Evolutionary conservation across 2,797 vertebrate genomes (phyloP).

Genomic region (Glossophaga mutica): DNA sequence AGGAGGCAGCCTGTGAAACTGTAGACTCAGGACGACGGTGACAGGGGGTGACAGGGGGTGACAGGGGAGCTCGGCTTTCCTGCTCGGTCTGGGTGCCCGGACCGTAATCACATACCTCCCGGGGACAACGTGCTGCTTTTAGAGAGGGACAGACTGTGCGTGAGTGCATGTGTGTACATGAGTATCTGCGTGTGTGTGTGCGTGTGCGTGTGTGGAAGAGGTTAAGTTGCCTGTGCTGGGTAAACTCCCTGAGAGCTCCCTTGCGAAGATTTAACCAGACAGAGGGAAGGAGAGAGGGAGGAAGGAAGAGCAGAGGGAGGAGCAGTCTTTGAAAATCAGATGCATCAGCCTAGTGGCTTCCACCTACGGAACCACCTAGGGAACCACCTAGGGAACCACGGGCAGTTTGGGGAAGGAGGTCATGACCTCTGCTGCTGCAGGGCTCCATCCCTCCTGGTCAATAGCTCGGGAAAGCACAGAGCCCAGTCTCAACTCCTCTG

Average conservation of each 20-base stretch:
- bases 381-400: too few relatives aligned
- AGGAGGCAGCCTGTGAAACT: neutral
- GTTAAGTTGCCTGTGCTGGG: neutral
- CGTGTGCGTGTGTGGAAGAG: neutral
- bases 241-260: neutral
- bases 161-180: rapidly evolving
- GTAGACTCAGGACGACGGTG: neutral
- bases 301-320: neutral
- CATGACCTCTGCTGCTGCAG: neutral
- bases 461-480: neutral
- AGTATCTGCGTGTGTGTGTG: rapidly evolving
- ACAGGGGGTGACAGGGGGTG: rapidly evolving
- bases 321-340: neutral
- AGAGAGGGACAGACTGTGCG: neutral
- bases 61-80: neutral
- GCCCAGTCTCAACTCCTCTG: neutral
- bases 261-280: neutral
- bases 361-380: rapidly evolving
- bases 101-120: neutral
- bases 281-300: neutral
- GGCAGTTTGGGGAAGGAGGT: neutral
- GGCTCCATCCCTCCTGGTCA: neutral
- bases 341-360: neutral
- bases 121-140: neutral
- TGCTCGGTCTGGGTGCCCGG: neutral